Evolutionary conservation across 2,888 invertebrate species (phyloP).

Genomic region (Oscheius myriophilus): DNA sequence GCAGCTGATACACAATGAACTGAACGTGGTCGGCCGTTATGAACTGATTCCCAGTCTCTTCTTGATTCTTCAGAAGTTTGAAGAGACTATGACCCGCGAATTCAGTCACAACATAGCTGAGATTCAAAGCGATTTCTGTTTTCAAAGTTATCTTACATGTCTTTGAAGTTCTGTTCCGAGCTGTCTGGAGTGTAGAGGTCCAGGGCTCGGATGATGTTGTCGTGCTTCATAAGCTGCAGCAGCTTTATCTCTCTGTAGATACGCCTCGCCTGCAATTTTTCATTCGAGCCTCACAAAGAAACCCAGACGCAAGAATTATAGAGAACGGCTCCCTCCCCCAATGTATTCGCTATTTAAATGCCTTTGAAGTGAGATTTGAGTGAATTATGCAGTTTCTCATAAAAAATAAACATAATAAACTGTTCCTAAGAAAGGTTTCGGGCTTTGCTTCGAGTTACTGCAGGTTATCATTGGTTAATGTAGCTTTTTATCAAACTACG

Average conservation of each 20-base stretch:
- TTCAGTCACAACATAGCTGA: constrained; percentile 66
- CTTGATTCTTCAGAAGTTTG: constrained; percentile 50
- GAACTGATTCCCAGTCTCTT: constrained; percentile 75
- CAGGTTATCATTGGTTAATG: no score
- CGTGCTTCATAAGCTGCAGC: constrained; percentile 98
- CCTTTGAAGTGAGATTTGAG: no score
- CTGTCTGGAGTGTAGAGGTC: constrained; percentile 65
- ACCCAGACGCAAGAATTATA: neutral
- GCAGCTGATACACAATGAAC: constrained; percentile 95
- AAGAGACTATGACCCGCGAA: constrained; percentile 64
- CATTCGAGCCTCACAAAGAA: no score
- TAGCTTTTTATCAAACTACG: no score
- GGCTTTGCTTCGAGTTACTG: no score
- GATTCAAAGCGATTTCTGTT: constrained; percentile 21
- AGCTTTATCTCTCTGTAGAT: constrained; percentile 94
- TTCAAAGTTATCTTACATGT: constrained; percentile 54
- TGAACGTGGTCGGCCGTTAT: constrained; percentile 96
- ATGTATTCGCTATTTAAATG: no score
- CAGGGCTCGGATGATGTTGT: constrained; percentile 83
- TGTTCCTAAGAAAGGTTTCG: no score
- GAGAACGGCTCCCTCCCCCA: no score
- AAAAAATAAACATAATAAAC: no score
- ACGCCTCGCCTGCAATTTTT: constrained; percentile 80
- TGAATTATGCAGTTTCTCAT: no score
- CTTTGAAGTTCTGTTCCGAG: constrained; percentile 50